A percentile compares a stretch with the other conserved stretches of the same genome.
phyloP scores from a whole-genome alignment of 1,140 invertebrate species.

The Prorops nasuta region DNA sequence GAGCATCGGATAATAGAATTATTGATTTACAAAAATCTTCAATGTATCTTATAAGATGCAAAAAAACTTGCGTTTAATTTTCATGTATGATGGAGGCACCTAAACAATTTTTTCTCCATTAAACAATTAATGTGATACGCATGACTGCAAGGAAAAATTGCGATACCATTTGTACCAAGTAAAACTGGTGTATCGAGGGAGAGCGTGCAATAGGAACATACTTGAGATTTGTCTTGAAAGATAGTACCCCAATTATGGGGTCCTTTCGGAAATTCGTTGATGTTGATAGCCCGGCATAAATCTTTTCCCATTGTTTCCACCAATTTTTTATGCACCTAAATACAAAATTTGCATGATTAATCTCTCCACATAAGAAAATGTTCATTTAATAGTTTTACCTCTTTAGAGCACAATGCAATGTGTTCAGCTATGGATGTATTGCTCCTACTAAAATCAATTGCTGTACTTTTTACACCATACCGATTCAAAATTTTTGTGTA shows the following conservation, averaged over 20 bases:
- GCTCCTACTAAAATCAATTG: slow-evolving; percentile 36
- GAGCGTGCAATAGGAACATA: slow-evolving; percentile 50
- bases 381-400: slow-evolving; percentile 35
- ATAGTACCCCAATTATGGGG: slow-evolving; percentile 53
- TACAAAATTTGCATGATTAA: neutral
- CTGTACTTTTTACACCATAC: slow-evolving; percentile 36
- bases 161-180: slow-evolving; percentile 48
- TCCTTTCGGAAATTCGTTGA: slow-evolving; percentile 38
- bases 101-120: slow-evolving; percentile 50
- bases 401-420: slow-evolving; percentile 42
- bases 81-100: slow-evolving; percentile 45
- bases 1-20: too few relatives aligned
- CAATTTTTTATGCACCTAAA: slow-evolving; percentile 37
- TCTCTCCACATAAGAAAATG: neutral
- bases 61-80: slow-evolving; percentile 1
- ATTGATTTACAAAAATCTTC: neutral
- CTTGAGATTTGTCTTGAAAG: slow-evolving; percentile 35
- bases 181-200: slow-evolving; percentile 49
- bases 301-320: slow-evolving; percentile 36
- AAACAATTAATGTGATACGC: slow-evolving; percentile 54
- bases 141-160: slow-evolving; percentile 52
- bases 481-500: slow-evolving; percentile 48
- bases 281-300: slow-evolving; percentile 22
- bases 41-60: slow-evolving; percentile 2
- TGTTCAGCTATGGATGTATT: slow-evolving; percentile 28